These are phyloP conservation scores for Empis stercorea DNA, from an alignment of 2,888 invertebrate genomes.

Conservation along the genomic window DNA sequence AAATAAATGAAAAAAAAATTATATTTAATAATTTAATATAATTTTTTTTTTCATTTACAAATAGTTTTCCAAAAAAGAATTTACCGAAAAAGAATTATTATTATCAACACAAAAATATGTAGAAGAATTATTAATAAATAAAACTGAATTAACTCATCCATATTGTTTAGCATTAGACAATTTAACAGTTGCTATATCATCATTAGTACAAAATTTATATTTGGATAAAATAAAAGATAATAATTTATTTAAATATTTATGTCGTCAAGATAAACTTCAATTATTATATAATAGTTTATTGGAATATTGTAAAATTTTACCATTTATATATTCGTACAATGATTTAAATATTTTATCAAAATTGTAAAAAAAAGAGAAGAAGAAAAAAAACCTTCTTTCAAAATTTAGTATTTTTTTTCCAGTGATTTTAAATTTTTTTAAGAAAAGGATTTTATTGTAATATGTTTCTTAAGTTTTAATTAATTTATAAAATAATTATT, in stretches of 20 bases:
- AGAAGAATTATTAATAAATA: slow-evolving; percentile 39
- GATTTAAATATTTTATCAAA: slow-evolving; percentile 25
- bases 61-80: slow-evolving; percentile 23
- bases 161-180: slow-evolving; percentile 62
- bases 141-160: slow-evolving; percentile 43
- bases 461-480: too few relatives aligned
- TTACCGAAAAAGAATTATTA: slow-evolving; percentile 41
- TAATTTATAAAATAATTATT: too few relatives aligned
- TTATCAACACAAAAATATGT: slow-evolving; percentile 45
- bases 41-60: slow-evolving; percentile 11
- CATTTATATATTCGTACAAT: slow-evolving; percentile 28
- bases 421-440: too few relatives aligned
- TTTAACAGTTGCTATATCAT: slow-evolving; percentile 43
- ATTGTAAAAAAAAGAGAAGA: slow-evolving; percentile 28
- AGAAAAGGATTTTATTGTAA: too few relatives aligned
- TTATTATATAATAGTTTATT: slow-evolving; percentile 22
- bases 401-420: not conserved
- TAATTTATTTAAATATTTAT: not conserved
- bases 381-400: not conserved
- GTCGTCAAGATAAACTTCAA: slow-evolving; percentile 15
- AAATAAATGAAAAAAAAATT: slow-evolving; percentile 3
- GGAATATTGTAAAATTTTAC: slow-evolving; percentile 29
- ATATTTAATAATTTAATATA: not conserved
- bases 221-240: slow-evolving; percentile 19
- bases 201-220: slow-evolving; percentile 36